These are phyloP conservation scores for Lamellibrachia luymesi DNA, from an alignment of 1,140 invertebrate species.

Conservation along the genomic window DNA sequence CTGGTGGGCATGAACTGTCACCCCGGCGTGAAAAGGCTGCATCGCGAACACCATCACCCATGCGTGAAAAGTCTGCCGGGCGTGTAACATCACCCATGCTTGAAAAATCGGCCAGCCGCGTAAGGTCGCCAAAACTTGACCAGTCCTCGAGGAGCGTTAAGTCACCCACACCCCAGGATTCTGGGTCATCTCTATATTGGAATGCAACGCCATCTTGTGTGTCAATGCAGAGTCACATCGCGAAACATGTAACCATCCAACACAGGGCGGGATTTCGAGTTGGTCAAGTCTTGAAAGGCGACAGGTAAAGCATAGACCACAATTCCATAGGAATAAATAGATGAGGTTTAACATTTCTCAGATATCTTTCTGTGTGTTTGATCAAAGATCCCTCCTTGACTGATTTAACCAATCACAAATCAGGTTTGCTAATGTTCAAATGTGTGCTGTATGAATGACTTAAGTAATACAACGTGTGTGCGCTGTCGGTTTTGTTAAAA, in stretches of 20 bases:
- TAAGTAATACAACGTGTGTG: too few relatives aligned
- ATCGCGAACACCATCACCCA: background rate
- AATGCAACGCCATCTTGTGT: conserved; percentile 49
- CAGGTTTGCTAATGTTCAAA: too few relatives aligned
- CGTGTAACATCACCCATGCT: background rate
- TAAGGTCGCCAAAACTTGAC: background rate
- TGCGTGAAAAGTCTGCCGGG: background rate
- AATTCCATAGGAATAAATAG: background rate
- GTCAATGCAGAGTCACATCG: conserved; percentile 47
- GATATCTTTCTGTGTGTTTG: too few relatives aligned
- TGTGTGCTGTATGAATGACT: too few relatives aligned
- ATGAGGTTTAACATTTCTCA: too few relatives aligned
- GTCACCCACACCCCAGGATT: background rate
- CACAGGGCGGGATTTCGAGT: conserved; percentile 39
- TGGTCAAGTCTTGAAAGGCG: conserved; percentile 41
- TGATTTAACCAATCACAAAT: too few relatives aligned
- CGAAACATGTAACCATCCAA: conserved; percentile 16
- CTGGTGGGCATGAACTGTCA: background rate
- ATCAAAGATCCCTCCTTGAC: too few relatives aligned
- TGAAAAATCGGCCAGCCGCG: background rate
- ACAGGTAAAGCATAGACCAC: conserved; percentile 28
- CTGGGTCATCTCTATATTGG: conserved; percentile 26
- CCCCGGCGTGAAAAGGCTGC: background rate
- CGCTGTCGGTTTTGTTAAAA: too few relatives aligned
- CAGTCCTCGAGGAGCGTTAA: background rate